phyloP scores from a whole-genome alignment of 2,888 invertebrate genomes.

The Apotomis betuletana region DNA sequence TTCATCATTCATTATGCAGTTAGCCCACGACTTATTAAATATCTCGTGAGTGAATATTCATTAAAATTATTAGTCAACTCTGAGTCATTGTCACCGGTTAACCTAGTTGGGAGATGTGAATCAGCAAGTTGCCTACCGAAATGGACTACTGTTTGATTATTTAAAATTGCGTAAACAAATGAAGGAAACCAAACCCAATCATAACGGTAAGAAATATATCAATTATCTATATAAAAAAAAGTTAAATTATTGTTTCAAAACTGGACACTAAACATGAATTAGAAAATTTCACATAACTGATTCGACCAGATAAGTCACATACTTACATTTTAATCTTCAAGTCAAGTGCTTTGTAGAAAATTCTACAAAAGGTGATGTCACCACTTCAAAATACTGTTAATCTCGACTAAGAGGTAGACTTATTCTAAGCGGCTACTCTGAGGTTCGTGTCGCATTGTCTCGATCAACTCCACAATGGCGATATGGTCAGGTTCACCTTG shows the following conservation, averaged over 20 bases:
- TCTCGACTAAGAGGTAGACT: no score
- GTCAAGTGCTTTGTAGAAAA: not conserved
- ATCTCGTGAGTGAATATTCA: constrained; percentile 33
- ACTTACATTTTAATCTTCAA: not conserved
- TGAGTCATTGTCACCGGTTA: constrained; percentile 30
- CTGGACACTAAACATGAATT: not conserved
- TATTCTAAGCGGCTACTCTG: no score
- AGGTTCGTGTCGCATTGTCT: not conserved
- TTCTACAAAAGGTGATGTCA: constrained; percentile 3
- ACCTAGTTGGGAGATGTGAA: constrained; percentile 37
- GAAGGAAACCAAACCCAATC: no score
- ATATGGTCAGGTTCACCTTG: not conserved
- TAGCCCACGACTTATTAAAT: constrained; percentile 26
- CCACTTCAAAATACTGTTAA: not conserved
- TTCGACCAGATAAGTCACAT: not conserved
- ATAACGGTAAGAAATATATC: no score
- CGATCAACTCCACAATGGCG: not conserved
- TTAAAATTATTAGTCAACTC: constrained; percentile 28
- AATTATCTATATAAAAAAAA: no score
- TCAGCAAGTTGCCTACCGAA: constrained; percentile 15
- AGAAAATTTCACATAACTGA: not conserved
- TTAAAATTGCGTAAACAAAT: not conserved
- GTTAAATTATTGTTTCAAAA: not conserved
- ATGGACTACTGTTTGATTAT: not conserved
- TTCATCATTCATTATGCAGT: constrained; percentile 14